Evolutionary conservation across 2,797 vertebrate genomes (phyloP).

Genomic region (Cyclura pinguis): DNA sequence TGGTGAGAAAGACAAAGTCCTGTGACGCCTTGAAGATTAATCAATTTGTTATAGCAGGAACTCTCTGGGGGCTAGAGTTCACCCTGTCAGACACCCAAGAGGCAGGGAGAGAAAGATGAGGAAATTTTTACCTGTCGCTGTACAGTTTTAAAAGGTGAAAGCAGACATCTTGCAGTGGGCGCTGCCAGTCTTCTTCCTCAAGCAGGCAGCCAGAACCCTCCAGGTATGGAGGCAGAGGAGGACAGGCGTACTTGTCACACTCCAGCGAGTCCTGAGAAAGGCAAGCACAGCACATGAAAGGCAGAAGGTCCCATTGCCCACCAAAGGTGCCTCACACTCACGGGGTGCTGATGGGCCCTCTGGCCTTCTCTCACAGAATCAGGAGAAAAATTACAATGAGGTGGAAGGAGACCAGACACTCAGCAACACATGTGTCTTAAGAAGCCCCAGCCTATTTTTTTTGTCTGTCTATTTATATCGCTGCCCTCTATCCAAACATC

Average conservation of each 20-base stretch:
- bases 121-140: constrained; percentile 87
- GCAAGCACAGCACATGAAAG: neutral
- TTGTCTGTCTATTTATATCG: no score
- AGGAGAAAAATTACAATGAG: neutral
- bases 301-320: neutral
- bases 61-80: no score
- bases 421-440: neutral
- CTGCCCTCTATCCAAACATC: no score
- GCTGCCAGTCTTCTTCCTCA: constrained; percentile 69
- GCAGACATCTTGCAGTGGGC: constrained; percentile 88
- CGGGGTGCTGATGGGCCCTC: neutral
- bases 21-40: neutral
- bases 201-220: constrained; percentile 75
- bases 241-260: constrained; percentile 85
- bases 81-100: no score
- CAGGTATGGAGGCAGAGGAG: constrained; percentile 90
- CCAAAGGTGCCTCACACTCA: no score
- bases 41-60: neutral
- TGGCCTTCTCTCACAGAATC: neutral
- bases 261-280: constrained; percentile 83
- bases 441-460: neutral
- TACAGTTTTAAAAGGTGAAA: constrained; percentile 96
- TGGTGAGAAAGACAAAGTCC: neutral
- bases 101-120: neutral
- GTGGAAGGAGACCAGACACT: no score